These are phyloP conservation scores for Harpegnathos saltator DNA, from an alignment of 1,140 invertebrate genomes.

Conservation along the genomic window DNA sequence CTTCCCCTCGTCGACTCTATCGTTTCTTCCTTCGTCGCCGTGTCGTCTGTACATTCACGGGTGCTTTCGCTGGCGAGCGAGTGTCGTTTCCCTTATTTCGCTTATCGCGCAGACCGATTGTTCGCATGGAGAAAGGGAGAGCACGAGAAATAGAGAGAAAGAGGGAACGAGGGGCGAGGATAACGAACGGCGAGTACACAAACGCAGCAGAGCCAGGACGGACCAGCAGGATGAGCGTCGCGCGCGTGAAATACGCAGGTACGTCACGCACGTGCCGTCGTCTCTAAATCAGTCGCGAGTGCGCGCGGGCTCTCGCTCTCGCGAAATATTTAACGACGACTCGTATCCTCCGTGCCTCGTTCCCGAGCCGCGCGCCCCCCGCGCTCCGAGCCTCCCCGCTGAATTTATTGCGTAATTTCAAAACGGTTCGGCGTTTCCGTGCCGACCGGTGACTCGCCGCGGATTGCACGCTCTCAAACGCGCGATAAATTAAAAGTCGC, in stretches of 20 bases:
- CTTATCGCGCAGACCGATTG: constrained; percentile 17
- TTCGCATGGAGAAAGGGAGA: neutral
- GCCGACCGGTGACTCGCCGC: constrained; percentile 20
- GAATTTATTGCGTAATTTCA: constrained; percentile 60
- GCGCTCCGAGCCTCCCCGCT: neutral
- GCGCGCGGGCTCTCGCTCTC: constrained; percentile 17
- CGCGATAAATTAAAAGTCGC: constrained; percentile 62
- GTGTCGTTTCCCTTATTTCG: constrained; percentile 14
- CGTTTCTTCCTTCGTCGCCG: neutral
- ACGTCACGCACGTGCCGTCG: constrained; percentile 46
- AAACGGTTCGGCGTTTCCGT: constrained; percentile 46
- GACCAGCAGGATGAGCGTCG: neutral
- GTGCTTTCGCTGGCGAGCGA: constrained; percentile 1
- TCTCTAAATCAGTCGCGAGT: constrained; percentile 59
- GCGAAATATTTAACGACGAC: constrained; percentile 34
- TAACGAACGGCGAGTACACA: neutral
- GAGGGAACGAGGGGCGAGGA: neutral
- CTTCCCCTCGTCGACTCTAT: neutral
- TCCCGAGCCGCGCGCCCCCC: neutral
- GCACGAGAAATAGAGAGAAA: too few relatives aligned
- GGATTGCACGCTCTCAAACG: constrained; percentile 37
- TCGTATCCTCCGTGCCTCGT: constrained; percentile 23
- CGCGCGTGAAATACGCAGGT: constrained; percentile 44
- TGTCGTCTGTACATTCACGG: constrained; percentile 32
- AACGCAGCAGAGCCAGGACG: constrained; percentile 3